Conservation (phyloP, 2,113 vertebrate genomes). For the Romanogobio albipinnatus region DNA sequence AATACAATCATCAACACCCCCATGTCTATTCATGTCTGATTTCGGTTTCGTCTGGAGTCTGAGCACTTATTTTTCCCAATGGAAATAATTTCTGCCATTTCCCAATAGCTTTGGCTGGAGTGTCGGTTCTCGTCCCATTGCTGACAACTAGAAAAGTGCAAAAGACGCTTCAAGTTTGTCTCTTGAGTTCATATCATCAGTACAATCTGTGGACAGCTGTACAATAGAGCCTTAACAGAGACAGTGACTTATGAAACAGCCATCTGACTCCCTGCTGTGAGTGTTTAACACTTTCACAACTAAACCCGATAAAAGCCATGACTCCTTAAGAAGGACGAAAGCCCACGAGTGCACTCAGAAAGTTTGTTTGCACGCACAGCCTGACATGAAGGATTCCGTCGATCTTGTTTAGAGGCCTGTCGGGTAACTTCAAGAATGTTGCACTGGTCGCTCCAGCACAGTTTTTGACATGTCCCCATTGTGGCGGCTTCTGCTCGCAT, state of each 20-base stretch:
- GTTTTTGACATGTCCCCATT: slow-evolving; percentile 65
- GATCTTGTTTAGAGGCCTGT: slow-evolving; percentile 1
- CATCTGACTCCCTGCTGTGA: slow-evolving; percentile 38
- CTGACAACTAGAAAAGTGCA: slow-evolving; percentile 48
- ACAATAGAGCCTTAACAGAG: slow-evolving; percentile 35
- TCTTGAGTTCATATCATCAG: slow-evolving; percentile 34
- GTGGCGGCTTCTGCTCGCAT: slow-evolving; percentile 68
- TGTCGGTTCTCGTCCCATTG: slow-evolving; percentile 62
- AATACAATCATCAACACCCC: slow-evolving; percentile 13
- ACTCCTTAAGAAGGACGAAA: not conserved
- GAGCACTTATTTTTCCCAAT: slow-evolving; percentile 43
- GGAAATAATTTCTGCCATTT: slow-evolving; percentile 52
- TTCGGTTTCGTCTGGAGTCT: slow-evolving; percentile 46
- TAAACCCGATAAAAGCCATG: not conserved
- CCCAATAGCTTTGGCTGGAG: slow-evolving; percentile 62
- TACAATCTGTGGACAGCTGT: slow-evolving; percentile 56
- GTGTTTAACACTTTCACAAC: slow-evolving; percentile 37
- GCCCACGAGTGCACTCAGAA: not conserved
- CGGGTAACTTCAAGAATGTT: slow-evolving; percentile 23
- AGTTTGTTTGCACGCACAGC: not conserved
- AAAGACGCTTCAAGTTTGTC: slow-evolving; percentile 33
- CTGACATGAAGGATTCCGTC: not conserved
- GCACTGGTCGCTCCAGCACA: not conserved
- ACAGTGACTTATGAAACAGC: slow-evolving; percentile 31
- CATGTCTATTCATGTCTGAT: slow-evolving; percentile 48